These are phyloP conservation scores for Eueides isabella DNA, from an alignment of 1,140 invertebrate genomes.

Conservation along the genomic window DNA sequence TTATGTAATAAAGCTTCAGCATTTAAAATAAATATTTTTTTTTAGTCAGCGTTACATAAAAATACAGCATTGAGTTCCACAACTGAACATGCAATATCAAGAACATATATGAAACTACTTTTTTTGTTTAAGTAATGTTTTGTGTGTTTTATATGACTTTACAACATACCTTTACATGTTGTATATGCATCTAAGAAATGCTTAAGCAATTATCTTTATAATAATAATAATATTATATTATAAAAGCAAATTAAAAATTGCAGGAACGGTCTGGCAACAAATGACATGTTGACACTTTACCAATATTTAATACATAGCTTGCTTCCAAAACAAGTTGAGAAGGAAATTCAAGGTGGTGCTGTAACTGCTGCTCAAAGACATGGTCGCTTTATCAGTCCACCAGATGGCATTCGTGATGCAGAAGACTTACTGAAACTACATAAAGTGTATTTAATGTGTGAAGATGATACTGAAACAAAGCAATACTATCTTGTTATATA, in stretches of 20 bases:
- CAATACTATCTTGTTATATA: conserved; percentile 91
- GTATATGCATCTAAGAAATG: no score
- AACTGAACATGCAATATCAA: no score
- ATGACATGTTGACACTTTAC: conserved; percentile 92
- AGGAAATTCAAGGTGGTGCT: conserved; percentile 87
- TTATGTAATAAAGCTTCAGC: no score
- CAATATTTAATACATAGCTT: conserved; percentile 90
- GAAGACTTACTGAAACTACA: conserved; percentile 88
- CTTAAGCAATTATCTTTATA: neutral
- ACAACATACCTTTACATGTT: no score
- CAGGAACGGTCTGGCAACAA: conserved; percentile 92
- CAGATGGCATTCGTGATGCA: conserved; percentile 79
- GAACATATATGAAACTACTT: no score
- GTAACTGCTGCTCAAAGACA: conserved; percentile 70
- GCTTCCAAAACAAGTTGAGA: conserved; percentile 88
- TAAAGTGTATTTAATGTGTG: conserved; percentile 86
- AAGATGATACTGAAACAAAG: conserved; percentile 82
- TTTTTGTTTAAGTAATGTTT: no score
- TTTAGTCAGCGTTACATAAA: no score
- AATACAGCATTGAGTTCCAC: no score
- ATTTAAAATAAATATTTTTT: no score
- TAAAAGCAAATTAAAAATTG: conserved; percentile 33
- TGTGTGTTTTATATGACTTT: no score
- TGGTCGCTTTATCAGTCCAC: conserved; percentile 70
- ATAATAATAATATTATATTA: neutral